Conservation (phyloP, 2,888 invertebrate genomes). For the Strigamia transsilvanica region DNA sequence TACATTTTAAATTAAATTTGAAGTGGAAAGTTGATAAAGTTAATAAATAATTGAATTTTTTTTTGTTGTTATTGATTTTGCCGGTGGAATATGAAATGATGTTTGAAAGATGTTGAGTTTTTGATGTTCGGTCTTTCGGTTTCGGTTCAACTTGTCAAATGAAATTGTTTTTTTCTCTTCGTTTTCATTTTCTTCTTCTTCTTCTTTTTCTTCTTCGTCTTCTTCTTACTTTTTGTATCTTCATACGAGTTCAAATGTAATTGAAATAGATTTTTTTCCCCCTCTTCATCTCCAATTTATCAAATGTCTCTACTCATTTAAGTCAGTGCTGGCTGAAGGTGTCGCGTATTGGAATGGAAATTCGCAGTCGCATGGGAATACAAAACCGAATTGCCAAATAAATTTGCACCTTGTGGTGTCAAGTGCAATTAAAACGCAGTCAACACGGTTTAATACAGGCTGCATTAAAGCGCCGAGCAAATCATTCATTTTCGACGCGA, state of each 20-base stretch:
- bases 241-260: background rate
- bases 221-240: background rate
- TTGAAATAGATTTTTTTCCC: constrained; percentile 35
- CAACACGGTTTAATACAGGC: constrained; percentile 9
- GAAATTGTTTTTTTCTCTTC: background rate
- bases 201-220: too few species aligned
- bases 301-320: constrained; percentile 38
- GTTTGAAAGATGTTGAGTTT: constrained; percentile 5
- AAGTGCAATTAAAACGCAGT: constrained; percentile 33
- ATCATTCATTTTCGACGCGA: background rate
- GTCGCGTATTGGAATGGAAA: constrained; percentile 43
- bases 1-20: too few species aligned
- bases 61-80: too few species aligned
- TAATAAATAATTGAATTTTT: too few species aligned
- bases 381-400: constrained; percentile 45
- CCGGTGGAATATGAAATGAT: too few species aligned
- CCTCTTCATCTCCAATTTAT: constrained; percentile 5
- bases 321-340: constrained; percentile 12
- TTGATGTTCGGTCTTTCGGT: background rate
- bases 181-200: background rate
- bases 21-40: too few species aligned
- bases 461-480: background rate
- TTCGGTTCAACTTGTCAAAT: constrained; percentile 9
- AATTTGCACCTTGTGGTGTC: constrained; percentile 39
- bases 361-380: background rate